Percentiles rank a stretch among this genome's conserved stretches.
Conservation (phyloP, 2,888 invertebrate species). For the Lymantria dispar region DNA sequence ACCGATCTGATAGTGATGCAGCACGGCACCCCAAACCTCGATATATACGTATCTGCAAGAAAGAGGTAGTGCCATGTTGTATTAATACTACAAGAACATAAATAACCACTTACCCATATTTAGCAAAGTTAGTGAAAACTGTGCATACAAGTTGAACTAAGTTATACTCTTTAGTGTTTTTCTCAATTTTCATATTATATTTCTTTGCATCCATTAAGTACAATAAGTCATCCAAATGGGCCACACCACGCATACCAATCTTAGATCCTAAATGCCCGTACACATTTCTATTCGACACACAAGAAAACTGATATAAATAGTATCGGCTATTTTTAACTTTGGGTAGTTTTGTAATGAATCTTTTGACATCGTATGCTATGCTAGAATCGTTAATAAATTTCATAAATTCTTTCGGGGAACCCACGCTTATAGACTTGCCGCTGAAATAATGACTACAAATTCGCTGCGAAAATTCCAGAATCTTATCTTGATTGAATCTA, state of each 20-base stretch:
- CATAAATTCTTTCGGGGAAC: constrained; percentile 4
- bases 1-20: no score
- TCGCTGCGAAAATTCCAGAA: constrained; percentile 4
- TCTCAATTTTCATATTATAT: constrained; percentile 39
- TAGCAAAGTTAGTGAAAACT: constrained; percentile 59
- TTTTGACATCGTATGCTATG: constrained; percentile 7
- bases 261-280: constrained; percentile 36
- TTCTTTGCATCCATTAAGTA: constrained; percentile 51
- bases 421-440: constrained; percentile 1
- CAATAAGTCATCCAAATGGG: constrained; percentile 57
- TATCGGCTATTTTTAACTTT: constrained; percentile 6
- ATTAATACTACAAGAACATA: not conserved
- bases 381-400: not conserved
- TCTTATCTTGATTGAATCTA: constrained; percentile 2
- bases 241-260: constrained; percentile 44
- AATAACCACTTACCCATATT: constrained; percentile 50
- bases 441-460: constrained; percentile 9
- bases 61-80: no score
- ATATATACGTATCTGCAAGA: no score
- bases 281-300: constrained; percentile 48
- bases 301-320: constrained; percentile 45
- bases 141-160: constrained; percentile 47
- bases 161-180: constrained; percentile 39
- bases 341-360: constrained; percentile 13
- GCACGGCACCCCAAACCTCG: no score